Conservation (phyloP, 2,797 vertebrate species). For the Tinamus major region DNA sequence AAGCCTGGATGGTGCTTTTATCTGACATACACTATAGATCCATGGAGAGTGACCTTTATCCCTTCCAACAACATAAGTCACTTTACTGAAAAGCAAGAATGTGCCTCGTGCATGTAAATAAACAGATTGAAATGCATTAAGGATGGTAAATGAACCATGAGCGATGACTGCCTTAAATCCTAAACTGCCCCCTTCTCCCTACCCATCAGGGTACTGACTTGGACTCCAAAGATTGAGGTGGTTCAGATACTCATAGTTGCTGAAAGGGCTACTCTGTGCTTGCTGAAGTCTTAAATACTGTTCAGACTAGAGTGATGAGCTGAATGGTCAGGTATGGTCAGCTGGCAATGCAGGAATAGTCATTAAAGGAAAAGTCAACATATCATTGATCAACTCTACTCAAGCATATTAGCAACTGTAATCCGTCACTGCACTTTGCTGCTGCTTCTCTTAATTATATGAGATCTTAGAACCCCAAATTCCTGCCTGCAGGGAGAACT, state of each 20-base stretch:
- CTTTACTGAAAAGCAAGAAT: background rate
- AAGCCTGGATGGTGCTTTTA: background rate
- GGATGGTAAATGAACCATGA: no score
- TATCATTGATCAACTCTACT: background rate
- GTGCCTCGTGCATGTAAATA: background rate
- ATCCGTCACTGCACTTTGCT: background rate
- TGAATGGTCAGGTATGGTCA: background rate
- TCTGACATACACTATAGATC: background rate
- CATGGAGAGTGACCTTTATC: background rate
- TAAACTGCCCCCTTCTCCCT: background rate
- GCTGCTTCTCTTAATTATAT: background rate
- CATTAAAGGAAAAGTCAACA: background rate
- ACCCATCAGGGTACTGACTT: background rate
- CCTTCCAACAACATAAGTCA: background rate
- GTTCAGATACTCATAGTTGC: background rate
- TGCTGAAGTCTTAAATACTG: background rate
- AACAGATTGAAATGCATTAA: no score
- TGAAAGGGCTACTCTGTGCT: background rate
- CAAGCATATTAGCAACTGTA: background rate
- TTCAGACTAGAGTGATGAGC: background rate
- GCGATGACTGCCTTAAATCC: background rate
- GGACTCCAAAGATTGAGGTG: background rate
- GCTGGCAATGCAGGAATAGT: background rate
- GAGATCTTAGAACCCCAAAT: background rate
- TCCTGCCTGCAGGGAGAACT: background rate